Evolutionary conservation across 1,140 invertebrate species (phyloP), one percentile per base, ranked within the genome.

Genomic region (Calliphora vicina): DNA sequence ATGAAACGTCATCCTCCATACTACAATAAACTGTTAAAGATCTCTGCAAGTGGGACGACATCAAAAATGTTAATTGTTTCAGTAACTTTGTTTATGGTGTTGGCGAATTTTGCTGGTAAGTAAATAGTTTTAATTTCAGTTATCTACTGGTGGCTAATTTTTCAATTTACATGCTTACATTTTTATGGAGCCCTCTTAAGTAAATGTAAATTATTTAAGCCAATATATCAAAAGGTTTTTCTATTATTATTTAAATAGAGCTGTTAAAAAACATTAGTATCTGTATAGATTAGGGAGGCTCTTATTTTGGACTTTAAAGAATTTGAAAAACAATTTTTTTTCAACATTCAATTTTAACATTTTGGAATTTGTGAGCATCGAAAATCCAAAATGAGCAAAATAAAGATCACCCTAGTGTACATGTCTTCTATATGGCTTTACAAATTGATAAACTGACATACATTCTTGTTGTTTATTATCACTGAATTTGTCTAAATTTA

Each of bases 61-160:
- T 67, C n/a, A 20, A 67, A 67, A 67, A 67, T 67, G 23, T 9
- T 25, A 12, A 23, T 20, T 67, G 23, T 23, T 20, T 25, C 25
- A 45, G 25, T 25, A 9, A 43, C 42, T 0, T 1, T 29, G 5
- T 45, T 78, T 43, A 35, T 23, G 17, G n/a, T 43, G 12, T 43
- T 78, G 35, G 35, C 74, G 25, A 78, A 25, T 45, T 23, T 23
- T 10, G 74, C 17, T 20, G 74, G 74, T 78, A 78, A 78, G 74
- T 78, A 12, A 25, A 29, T 5, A 12, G 6, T 67, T 23, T 67
- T 67, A 12, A 23, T 25, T 67, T 67, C 1, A 6, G 23, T 67
- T 67, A 20, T 23, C 3, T 23, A 6, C 61, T 67, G 23, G 61
- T 23, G 20, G 61, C 25, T 20, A 4, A 50, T 1, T 50, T 50